Conservation (phyloP, 2,888 invertebrate species). For the Alsophila aescularia region DNA sequence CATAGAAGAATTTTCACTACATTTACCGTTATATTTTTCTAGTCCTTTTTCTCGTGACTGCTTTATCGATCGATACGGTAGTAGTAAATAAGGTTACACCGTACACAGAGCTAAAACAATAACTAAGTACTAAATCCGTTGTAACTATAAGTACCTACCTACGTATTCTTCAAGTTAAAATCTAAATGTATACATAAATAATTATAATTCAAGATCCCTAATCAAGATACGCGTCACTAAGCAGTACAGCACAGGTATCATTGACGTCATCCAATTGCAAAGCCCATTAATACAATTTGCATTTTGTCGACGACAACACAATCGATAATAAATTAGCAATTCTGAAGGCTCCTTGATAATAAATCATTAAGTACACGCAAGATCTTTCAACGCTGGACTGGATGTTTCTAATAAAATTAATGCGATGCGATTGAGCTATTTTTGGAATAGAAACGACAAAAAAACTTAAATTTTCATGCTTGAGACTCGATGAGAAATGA, state of each 20-base stretch:
- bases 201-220: conserved; percentile 7
- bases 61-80: too few species aligned
- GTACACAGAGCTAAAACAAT: too few species aligned
- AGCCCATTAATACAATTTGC: conserved; percentile 31
- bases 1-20: too few species aligned
- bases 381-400: conserved; percentile 45
- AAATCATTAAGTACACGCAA: conserved; percentile 56
- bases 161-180: background rate
- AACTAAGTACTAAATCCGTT: too few species aligned
- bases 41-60: too few species aligned
- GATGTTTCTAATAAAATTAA: conserved; percentile 13
- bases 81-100: too few species aligned
- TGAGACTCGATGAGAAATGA: too few species aligned
- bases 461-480: background rate
- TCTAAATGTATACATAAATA: background rate
- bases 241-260: background rate
- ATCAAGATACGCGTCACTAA: conserved; percentile 13
- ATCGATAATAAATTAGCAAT: conserved; percentile 56
- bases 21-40: too few species aligned
- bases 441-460: conserved; percentile 11
- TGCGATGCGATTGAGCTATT: background rate
- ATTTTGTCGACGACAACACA: conserved; percentile 45
- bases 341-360: conserved; percentile 48
- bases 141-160: background rate
- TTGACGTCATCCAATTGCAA: conserved; percentile 13